phyloP scores from a whole-genome alignment of 2,113 vertebrate species.

The Pycnonotus jocosus region DNA sequence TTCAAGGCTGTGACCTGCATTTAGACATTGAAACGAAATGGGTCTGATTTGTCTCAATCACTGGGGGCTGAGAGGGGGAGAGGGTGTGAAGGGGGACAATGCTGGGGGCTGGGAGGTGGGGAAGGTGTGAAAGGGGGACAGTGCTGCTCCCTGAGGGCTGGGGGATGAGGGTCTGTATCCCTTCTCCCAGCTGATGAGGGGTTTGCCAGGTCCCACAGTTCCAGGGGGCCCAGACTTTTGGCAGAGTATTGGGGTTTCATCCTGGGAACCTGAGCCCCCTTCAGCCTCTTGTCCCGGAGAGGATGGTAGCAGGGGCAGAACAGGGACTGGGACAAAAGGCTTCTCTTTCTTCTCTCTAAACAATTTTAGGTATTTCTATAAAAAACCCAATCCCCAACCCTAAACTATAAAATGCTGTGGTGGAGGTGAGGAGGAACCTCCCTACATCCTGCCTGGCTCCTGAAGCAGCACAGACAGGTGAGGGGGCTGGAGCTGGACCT shows the following conservation, averaged over 20 bases:
- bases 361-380: neutral
- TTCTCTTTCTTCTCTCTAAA: neutral
- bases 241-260: rapidly evolving
- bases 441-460: neutral
- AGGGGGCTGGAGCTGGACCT: neutral
- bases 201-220: neutral
- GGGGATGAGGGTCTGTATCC: neutral
- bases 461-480: neutral
- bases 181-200: neutral
- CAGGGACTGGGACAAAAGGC: neutral
- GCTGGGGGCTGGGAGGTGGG: neutral
- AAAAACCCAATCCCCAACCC: neutral
- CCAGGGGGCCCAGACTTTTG: neutral
- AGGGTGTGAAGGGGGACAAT: neutral
- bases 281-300: neutral
- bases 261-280: neutral
- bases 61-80: neutral
- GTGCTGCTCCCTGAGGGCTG: neutral
- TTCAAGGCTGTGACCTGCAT: neutral
- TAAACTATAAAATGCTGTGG: neutral
- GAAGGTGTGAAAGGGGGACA: neutral
- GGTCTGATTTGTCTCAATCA: neutral
- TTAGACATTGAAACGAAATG: neutral
- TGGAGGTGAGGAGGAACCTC: neutral
- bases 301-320: neutral